Base-by-base conservation (phyloP, 2,797 vertebrate genomes). In the Eospalax fontanierii region DNA sequence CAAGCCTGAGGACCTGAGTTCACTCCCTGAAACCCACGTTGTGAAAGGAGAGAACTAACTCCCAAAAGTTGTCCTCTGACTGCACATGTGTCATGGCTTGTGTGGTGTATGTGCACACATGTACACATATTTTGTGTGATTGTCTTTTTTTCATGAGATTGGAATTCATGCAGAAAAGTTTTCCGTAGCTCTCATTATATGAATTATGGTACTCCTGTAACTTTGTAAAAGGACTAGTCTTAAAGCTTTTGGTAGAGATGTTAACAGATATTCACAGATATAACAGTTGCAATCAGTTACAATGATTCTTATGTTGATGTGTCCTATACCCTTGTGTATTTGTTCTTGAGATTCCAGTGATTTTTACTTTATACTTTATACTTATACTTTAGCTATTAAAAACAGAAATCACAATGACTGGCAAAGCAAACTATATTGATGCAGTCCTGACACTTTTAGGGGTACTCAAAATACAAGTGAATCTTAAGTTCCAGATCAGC, bases 241-340 rank as follows among this genome's bases (percentile, higher is more conserved):
- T 73, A 21, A 88, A 50, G 28, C 79, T 57, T 84, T 59, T 74
- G 73, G 66, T 73, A 76, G 26, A 30, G 3, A 81, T 73, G 74
- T 76, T 50, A 18, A 33, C 84, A 79, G 88, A 28, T 95, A 50
- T 78, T 76, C 16, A 74, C 71, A 94, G 26, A 38, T n/a, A n/a
- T n/a, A n/a, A n/a, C n/a, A n/a, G n/a, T n/a, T n/a, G n/a, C 2
- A 5, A 33, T 54, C 85, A 54, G 38, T 24, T 78, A 33, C 26
- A 83, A 80, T 66, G 28, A 33, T 89, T 43, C 66, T 90, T 76
- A 66, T 73, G 61, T 40, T 68, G 40, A 30, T 43, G 2, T 38
- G 7, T 87, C 33, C 33, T 68, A 3, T 14, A 24, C 33, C 6
- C 38, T 59, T 28, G 1, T 50, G 59, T 59, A 74, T 57, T 26